Evolutionary conservation across 2,797 vertebrate species (phyloP).

Genomic region (Falco peregrinus): DNA sequence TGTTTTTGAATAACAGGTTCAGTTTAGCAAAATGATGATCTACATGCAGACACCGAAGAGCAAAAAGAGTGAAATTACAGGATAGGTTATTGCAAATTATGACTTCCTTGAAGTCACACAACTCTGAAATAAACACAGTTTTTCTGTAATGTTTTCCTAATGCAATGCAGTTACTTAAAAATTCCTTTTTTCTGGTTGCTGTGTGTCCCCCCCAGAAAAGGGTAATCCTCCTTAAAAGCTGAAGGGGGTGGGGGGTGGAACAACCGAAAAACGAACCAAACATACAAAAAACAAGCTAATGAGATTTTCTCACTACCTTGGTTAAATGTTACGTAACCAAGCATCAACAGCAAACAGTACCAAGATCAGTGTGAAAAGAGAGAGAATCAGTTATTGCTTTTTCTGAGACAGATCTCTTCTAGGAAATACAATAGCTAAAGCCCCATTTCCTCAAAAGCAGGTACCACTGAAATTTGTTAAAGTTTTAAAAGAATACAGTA

Average conservation of each 20-base stretch:
- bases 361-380: neutral
- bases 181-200: neutral
- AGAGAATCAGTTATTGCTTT: neutral
- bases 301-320: neutral
- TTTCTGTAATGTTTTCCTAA: neutral
- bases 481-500: neutral
- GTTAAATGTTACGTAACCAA: neutral
- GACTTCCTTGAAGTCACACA: neutral
- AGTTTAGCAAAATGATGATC: neutral
- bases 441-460: neutral
- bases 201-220: neutral
- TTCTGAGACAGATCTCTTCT: neutral
- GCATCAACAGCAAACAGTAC: neutral
- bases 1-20: neutral
- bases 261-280: no score
- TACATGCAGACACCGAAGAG: rapidly evolving
- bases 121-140: neutral
- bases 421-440: neutral
- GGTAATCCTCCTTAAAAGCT: neutral
- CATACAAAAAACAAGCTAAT: no score
- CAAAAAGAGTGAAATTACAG: neutral
- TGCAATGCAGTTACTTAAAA: neutral
- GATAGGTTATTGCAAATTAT: neutral
- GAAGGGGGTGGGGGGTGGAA: no score
- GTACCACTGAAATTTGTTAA: neutral